Base-by-base conservation (phyloP, 2,797 vertebrate genomes). In the Brotula barbata region DNA sequence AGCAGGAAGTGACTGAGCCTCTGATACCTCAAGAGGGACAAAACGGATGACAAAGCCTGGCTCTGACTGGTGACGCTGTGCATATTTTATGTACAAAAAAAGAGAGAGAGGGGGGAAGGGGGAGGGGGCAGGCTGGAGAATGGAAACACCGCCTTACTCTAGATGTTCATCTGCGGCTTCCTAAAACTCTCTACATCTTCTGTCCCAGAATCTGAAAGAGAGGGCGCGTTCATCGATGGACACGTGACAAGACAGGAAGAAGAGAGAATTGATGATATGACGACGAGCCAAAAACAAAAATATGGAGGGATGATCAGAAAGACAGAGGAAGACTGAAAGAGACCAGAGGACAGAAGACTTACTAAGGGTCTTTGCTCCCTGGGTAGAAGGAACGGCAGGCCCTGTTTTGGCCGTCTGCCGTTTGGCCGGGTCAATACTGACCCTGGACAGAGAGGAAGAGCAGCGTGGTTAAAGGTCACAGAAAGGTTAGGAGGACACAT, bases 371-470 rank as follows among this genome's bases (percentile, higher is more conserved):
- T 92, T 92, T 91, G 87, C 89, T 89, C 89, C 88, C 88, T 89
- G 89, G 79, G 86, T 77, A 70, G 91, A 84, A 50, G 91, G 85
- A 79, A 78, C 57, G 86, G 87, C 87, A 71, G 90, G 87, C 85
- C 90, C 91, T 84, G 91, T 80, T 92, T 92, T 93, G 85, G 87
- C 85, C 70, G 86, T 83, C 88, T 92, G 91, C 88, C 89, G 89
- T 89, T 92, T 91, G 89, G 87, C 84, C 58, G 91, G 92, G 92
- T 93, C 92, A 92, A 91, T 90, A 92, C 64, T 92, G 91, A 93
- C 92, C 91, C 92, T 93, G 79, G 65, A 81, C 78, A 78, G 82
- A 88, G 86, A 89, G 89, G 88, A 88, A 88, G 84, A 90, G 88
- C 84, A 85, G 83, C 81, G 80, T 88, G 75, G 88, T 89, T 89